Evolutionary conservation across 2,113 vertebrate species (phyloP).

Genomic region (Callopanchax toddi): DNA sequence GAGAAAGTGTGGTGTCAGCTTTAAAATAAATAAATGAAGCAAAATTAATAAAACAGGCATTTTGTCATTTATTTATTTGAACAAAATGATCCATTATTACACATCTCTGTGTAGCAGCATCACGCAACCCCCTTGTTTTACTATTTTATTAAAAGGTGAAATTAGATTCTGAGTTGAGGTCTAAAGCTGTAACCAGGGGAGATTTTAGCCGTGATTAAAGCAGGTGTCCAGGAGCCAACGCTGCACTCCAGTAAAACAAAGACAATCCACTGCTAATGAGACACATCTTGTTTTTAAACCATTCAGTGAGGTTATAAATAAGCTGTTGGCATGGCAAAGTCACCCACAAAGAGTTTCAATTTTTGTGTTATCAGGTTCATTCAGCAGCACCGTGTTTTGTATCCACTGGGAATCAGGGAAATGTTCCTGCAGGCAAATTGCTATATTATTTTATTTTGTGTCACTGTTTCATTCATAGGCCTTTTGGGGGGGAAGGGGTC

Average conservation of each 20-base stretch:
- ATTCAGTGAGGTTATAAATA: constrained; percentile 22
- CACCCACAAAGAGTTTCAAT: constrained; percentile 12
- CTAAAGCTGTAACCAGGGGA: constrained; percentile 17
- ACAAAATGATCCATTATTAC: no score
- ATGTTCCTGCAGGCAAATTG: no score
- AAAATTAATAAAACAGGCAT: no score
- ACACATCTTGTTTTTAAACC: not conserved
- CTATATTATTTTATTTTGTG: constrained; percentile 15
- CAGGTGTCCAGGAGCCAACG: constrained; percentile 22
- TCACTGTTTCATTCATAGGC: no score
- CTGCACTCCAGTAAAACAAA: constrained; percentile 4
- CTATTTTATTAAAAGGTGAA: not conserved
- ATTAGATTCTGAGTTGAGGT: not conserved
- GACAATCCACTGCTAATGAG: not conserved
- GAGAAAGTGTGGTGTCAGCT: no score
- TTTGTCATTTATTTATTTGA: no score
- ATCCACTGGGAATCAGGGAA: constrained; percentile 10
- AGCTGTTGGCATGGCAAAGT: constrained; percentile 16
- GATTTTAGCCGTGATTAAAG: no score
- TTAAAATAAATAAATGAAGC: no score
- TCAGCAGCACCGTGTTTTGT: no score
- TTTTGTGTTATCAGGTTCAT: constrained; percentile 5
- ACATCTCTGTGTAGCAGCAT: not conserved
- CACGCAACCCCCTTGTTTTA: not conserved
- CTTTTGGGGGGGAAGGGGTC: no score